phyloP scores from a whole-genome alignment of 2,888 invertebrate species.

The Agriopis aurantiaria region DNA sequence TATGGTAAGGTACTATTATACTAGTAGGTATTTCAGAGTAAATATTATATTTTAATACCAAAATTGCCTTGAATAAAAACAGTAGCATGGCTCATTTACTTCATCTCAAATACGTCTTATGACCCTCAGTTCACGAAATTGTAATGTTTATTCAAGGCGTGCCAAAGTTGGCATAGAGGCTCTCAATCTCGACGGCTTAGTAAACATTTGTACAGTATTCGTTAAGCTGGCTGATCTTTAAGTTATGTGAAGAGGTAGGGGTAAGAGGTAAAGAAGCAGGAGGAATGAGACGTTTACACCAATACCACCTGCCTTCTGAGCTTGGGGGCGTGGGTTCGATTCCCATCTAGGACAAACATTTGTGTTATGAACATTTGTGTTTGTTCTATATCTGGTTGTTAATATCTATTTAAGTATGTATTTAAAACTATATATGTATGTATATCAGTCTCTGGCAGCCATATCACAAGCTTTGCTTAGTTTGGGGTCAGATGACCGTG shows the following conservation, averaged over 20 bases:
- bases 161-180: conserved; percentile 34
- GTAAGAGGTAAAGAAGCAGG: background rate
- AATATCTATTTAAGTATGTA: no score
- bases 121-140: conserved; percentile 22
- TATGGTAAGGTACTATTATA: no score
- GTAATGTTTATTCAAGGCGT: conserved; percentile 40
- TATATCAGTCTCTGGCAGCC: no score
- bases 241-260: background rate
- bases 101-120: conserved; percentile 10
- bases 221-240: conserved; percentile 4
- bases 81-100: conserved; percentile 30
- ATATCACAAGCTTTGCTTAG: no score
- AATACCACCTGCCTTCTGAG: no score
- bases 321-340: no score
- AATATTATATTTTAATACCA: conserved; percentile 3
- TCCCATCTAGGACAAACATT: no score
- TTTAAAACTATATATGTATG: no score
- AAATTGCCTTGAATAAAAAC: conserved; percentile 23
- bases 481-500: no score
- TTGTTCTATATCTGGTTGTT: no score
- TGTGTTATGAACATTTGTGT: no score
- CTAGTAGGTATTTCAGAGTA: no score
- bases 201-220: conserved; percentile 27
- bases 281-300: background rate
- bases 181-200: conserved; percentile 24